These are phyloP conservation scores for Chaetura pelagica DNA, from an alignment of 2,113 vertebrate species.

Conservation along the genomic window DNA sequence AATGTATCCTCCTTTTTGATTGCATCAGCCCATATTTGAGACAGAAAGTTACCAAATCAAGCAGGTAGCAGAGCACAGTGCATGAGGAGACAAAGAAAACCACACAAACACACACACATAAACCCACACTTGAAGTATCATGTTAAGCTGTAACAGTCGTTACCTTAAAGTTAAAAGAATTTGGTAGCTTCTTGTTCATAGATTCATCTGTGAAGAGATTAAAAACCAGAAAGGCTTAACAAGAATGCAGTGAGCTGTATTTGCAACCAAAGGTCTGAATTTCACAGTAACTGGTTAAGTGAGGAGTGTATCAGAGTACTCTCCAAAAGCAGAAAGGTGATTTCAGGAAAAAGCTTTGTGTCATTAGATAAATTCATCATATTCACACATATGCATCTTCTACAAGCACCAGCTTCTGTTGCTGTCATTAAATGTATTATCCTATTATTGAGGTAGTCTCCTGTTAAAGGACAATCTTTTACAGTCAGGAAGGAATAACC, in stretches of 20 bases:
- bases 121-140: not conserved
- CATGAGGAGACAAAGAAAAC: not conserved
- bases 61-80: not conserved
- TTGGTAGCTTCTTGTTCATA: slow-evolving; percentile 82
- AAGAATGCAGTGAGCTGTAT: not conserved
- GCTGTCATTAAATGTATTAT: not conserved
- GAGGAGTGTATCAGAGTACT: not conserved
- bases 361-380: not conserved
- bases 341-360: not conserved
- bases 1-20: fast-evolving
- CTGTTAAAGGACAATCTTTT: not conserved
- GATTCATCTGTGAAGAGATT: slow-evolving; percentile 83
- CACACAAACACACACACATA: not conserved
- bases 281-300: not conserved
- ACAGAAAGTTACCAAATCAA: not conserved
- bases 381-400: not conserved
- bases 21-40: not conserved
- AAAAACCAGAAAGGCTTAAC: not conserved
- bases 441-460: not conserved
- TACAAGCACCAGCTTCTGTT: not conserved
- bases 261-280: not conserved
- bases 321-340: not conserved
- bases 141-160: not conserved
- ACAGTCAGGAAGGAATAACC: not conserved
- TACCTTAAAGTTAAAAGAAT: slow-evolving; percentile 81